These are phyloP conservation scores for Alloplasta piceator DNA, from an alignment of 2,888 invertebrate species.

Conservation along the genomic window DNA sequence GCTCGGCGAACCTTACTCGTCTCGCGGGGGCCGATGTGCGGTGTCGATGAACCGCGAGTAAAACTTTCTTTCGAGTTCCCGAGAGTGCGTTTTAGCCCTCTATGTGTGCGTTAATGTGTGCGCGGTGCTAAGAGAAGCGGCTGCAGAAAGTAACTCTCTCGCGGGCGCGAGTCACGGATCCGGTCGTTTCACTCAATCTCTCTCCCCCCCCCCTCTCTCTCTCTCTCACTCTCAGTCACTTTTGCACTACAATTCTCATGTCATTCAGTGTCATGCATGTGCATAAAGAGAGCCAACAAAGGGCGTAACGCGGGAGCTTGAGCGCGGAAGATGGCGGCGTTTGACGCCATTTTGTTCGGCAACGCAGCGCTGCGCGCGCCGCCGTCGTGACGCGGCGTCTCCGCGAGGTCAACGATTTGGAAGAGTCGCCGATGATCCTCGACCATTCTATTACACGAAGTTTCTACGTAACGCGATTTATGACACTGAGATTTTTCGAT, in stretches of 20 bases:
- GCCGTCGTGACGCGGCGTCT: background rate
- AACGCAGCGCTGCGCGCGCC: too few species aligned
- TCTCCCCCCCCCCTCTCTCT: too few species aligned
- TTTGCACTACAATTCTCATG: conserved; percentile 37
- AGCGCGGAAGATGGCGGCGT: too few species aligned
- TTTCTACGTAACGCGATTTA: background rate
- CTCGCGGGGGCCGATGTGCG: conserved; percentile 36
- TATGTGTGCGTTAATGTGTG: conserved; percentile 6
- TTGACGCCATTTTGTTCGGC: too few species aligned
- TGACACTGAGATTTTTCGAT: background rate
- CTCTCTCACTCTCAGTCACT: conserved; percentile 19
- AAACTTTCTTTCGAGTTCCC: conserved; percentile 70
- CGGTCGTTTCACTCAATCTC: conserved; percentile 46
- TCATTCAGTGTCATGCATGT: conserved; percentile 12
- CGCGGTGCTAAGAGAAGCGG: background rate
- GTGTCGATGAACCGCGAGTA: conserved; percentile 73
- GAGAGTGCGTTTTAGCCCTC: conserved; percentile 29
- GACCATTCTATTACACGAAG: conserved; percentile 19
- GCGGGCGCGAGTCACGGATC: conserved; percentile 55
- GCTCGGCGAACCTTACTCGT: conserved; percentile 48
- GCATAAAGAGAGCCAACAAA: too few species aligned
- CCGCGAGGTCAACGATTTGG: conserved; percentile 50
- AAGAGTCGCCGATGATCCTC: conserved; percentile 42
- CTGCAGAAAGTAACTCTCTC: conserved; percentile 60
- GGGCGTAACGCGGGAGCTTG: too few species aligned